A percentile compares a stretch with the other conserved stretches of the same genome.
phyloP scores from a whole-genome alignment of 1,140 invertebrate species.

The Papilio machaon region DNA sequence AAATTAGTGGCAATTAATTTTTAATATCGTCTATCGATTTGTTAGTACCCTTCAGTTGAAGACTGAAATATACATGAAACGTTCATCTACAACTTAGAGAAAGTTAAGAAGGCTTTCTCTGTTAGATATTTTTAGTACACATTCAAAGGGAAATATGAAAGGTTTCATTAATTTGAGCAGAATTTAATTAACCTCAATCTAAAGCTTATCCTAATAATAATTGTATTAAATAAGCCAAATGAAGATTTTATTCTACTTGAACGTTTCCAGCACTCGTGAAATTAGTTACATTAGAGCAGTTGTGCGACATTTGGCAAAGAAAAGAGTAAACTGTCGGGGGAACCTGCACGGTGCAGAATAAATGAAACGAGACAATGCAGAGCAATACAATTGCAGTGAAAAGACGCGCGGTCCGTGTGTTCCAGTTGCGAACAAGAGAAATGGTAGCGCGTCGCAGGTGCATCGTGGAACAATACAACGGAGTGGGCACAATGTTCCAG shows the following conservation, averaged over 20 bases:
- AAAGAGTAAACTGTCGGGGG: constrained; percentile 53
- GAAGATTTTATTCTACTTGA: constrained; percentile 37
- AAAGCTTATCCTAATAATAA: not conserved
- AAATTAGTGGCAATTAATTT: no score
- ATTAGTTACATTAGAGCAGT: constrained; percentile 34
- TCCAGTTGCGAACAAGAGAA: constrained; percentile 71
- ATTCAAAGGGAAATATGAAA: not conserved
- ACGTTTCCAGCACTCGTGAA: not conserved
- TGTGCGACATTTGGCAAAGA: constrained; percentile 48
- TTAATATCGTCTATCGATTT: no score
- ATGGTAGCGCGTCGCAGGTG: constrained; percentile 66
- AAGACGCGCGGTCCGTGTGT: constrained; percentile 72
- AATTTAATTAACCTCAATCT: constrained; percentile 13
- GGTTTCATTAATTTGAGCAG: not conserved
- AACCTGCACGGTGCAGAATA: constrained; percentile 61
- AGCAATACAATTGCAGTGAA: constrained; percentile 75
- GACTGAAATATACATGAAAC: no score
- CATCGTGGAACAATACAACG: constrained; percentile 60
- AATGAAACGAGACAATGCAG: constrained; percentile 76
- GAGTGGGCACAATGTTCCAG: constrained; percentile 55
- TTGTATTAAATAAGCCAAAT: constrained; percentile 44
- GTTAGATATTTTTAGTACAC: no score
- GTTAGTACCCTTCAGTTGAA: no score
- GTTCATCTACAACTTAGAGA: no score
- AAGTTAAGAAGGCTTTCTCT: no score